phyloP scores from a whole-genome alignment of 2,113 vertebrate species.

The Thomomys bottae region DNA sequence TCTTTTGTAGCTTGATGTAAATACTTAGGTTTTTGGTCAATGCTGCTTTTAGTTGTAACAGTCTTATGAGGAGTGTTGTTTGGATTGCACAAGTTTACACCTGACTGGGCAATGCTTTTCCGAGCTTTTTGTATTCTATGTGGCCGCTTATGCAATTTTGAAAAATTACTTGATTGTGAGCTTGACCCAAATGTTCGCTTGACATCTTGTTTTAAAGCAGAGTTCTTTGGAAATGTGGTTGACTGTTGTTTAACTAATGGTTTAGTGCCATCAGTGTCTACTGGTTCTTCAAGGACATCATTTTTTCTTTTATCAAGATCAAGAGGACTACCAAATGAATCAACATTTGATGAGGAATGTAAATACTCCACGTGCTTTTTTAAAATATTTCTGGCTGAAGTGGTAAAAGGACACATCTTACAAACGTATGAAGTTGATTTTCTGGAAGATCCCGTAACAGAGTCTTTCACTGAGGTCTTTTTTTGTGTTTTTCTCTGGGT shows the following conservation, averaged over 20 bases:
- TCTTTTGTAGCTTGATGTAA: constrained; percentile 87
- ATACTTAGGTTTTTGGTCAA: constrained; percentile 90
- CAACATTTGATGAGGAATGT: constrained; percentile 85
- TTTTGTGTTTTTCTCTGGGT: constrained; percentile 87
- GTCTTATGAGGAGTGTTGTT: constrained; percentile 86
- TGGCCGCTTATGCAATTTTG: constrained; percentile 91
- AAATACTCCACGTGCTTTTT: constrained; percentile 89
- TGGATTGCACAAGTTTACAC: constrained; percentile 85
- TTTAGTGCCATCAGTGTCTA: constrained; percentile 84
- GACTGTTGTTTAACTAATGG: constrained; percentile 85
- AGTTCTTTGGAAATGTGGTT: constrained; percentile 90
- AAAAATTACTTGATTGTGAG: constrained; percentile 85
- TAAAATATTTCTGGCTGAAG: constrained; percentile 86
- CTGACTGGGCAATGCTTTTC: constrained; percentile 87
- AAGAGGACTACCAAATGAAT: constrained; percentile 84
- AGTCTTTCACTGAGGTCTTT: constrained; percentile 85
- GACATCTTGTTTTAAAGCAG: constrained; percentile 88
- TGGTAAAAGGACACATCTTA: constrained; percentile 89
- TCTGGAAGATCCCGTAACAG: constrained; percentile 83
- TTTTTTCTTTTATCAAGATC: constrained; percentile 87
- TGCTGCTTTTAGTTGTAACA: constrained; percentile 86
- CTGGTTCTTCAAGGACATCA: constrained; percentile 82
- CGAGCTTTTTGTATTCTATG: constrained; percentile 91
- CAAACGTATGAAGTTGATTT: constrained; percentile 85
- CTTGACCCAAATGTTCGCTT: constrained; percentile 87